phyloP scores from a whole-genome alignment of 2,113 vertebrate species.

The Neoarius graeffei region DNA sequence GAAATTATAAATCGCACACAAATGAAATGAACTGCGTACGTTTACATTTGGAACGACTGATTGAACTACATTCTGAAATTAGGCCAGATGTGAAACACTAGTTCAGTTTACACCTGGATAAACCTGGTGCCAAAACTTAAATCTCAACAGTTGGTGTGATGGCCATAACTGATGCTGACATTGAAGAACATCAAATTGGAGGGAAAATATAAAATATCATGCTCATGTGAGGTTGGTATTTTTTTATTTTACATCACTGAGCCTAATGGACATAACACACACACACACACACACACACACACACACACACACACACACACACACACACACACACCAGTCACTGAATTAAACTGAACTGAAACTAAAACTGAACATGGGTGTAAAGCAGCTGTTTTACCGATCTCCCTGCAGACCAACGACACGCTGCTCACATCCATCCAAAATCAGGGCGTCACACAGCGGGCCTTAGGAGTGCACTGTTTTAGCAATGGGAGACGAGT shows the following conservation, averaged over 20 bases:
- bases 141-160: not conserved
- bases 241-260: conserved; percentile 7
- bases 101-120: not conserved
- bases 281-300: not conserved
- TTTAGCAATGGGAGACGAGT: conserved; percentile 40
- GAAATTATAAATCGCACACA: not conserved
- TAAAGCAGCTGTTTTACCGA: conserved; percentile 38
- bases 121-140: conserved; percentile 3
- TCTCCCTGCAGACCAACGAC: conserved; percentile 9
- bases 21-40: not conserved
- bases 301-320: not conserved
- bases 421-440: conserved; percentile 33
- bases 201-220: not conserved
- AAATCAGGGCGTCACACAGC: conserved; percentile 30
- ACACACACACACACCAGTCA: not conserved
- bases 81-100: not conserved
- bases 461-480: conserved; percentile 20
- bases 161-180: not conserved
- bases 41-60: not conserved
- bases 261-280: not conserved
- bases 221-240: not conserved
- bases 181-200: not conserved
- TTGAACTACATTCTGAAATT: not conserved
- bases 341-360: conserved; percentile 9
- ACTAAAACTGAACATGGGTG: conserved; percentile 12